phyloP scores from a whole-genome alignment of 2,113 vertebrate species.

The Limnothrissa miodon region DNA sequence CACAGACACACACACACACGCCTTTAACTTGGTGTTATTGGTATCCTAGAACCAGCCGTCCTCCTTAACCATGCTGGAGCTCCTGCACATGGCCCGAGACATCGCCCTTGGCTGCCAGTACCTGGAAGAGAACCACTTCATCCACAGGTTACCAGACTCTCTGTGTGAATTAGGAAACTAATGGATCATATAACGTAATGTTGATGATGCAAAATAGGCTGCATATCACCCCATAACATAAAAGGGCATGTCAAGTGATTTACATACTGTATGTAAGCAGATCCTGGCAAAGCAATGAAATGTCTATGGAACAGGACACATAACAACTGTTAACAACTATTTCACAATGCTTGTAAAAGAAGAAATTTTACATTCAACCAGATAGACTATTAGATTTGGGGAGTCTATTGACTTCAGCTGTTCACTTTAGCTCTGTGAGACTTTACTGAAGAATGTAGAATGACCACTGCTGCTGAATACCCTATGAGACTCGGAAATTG shows the following conservation, averaged over 20 bases:
- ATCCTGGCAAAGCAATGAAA: not conserved
- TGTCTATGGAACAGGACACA: not conserved
- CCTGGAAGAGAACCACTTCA: slow-evolving; percentile 92
- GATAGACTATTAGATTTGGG: not conserved
- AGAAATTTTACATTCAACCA: not conserved
- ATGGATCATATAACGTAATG: not conserved
- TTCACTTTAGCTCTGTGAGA: not conserved
- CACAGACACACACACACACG: no score
- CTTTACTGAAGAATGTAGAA: not conserved
- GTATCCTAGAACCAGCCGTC: slow-evolving; percentile 74
- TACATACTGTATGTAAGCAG: not conserved
- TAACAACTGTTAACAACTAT: not conserved
- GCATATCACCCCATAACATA: not conserved
- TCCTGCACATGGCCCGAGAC: slow-evolving; percentile 85
- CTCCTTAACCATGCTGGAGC: slow-evolving; percentile 79
- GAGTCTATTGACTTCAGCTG: not conserved
- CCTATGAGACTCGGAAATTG: not conserved
- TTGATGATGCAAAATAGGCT: not conserved
- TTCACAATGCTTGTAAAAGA: not conserved
- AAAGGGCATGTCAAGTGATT: not conserved
- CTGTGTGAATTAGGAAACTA: not conserved
- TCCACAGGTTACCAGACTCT: slow-evolving; percentile 76
- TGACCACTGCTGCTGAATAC: not conserved
- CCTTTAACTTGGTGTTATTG: slow-evolving; percentile 4
- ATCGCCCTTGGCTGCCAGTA: slow-evolving; percentile 88